Evolutionary conservation across 1,140 invertebrate species (phyloP).

Genomic region (Chrysopa pallens): DNA sequence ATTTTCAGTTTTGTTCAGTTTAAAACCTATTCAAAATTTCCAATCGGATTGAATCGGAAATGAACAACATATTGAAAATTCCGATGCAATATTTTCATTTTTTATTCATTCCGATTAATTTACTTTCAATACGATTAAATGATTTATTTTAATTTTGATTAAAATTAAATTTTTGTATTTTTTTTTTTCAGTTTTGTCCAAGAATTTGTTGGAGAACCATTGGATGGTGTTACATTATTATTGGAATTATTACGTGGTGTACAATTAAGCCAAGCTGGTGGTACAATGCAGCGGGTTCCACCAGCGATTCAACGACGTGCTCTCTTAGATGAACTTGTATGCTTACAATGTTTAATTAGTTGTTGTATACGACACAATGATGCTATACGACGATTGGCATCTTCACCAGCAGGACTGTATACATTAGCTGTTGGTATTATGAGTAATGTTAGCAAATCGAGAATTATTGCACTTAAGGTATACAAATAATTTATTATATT

Average conservation of each 20-base stretch:
- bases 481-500: no score
- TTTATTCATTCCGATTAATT: no score
- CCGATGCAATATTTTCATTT: no score
- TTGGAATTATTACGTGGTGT: slow-evolving; percentile 69
- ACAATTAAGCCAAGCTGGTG: slow-evolving; percentile 46
- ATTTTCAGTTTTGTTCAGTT: no score
- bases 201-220: slow-evolving; percentile 67
- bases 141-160: no score
- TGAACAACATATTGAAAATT: no score
- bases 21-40: no score
- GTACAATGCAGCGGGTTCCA: slow-evolving; percentile 28
- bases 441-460: slow-evolving; percentile 65
- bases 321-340: slow-evolving; percentile 72
- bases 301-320: slow-evolving; percentile 43
- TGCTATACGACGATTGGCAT: slow-evolving; percentile 48
- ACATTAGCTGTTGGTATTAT: slow-evolving; percentile 74
- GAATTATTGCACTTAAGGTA: slow-evolving; percentile 71
- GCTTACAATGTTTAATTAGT: slow-evolving; percentile 69
- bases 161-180: no score
- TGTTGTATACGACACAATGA: slow-evolving; percentile 59
- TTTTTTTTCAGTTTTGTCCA: slow-evolving; percentile 59
- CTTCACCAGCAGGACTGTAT: slow-evolving; percentile 65
- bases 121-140: no score
- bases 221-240: slow-evolving; percentile 64
- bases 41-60: no score